Percentiles rank a stretch among this genome's conserved stretches.
These are phyloP conservation scores for Epinotia brunnichana DNA, from an alignment of 2,888 invertebrate species.

Conservation along the genomic window DNA sequence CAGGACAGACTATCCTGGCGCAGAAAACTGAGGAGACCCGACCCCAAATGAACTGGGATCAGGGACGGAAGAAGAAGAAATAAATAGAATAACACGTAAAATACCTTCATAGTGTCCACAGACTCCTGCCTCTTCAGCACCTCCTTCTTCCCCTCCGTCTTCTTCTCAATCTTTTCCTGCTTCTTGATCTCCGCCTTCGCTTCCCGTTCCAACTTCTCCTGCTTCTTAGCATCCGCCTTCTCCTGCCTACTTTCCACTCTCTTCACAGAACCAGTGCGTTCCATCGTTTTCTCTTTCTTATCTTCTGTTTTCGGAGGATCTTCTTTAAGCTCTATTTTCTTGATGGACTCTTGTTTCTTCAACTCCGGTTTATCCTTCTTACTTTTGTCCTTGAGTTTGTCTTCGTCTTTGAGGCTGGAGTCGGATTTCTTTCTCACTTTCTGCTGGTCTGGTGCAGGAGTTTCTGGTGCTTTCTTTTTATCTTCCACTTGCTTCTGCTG, in stretches of 20 bases:
- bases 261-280: conserved; percentile 45
- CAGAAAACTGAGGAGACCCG: no score
- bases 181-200: conserved; percentile 52
- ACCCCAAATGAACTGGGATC: no score
- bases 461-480: conserved; percentile 27
- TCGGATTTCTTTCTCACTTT: conserved; percentile 76
- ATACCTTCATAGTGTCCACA: conserved; percentile 71
- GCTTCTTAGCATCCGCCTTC: conserved; percentile 59
- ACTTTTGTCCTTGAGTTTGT: conserved; percentile 64
- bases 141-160: conserved; percentile 51
- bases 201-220: conserved; percentile 50
- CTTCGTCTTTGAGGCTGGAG: conserved; percentile 75
- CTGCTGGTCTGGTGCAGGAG: conserved; percentile 53
- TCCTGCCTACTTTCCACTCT: conserved; percentile 66
- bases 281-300: conserved; percentile 45
- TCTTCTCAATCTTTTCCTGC: conserved; percentile 52
- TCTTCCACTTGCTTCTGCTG: conserved; percentile 55
- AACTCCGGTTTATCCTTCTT: conserved; percentile 63
- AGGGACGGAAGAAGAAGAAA: no score
- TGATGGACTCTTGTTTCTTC: conserved; percentile 60
- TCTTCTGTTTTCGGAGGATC: conserved; percentile 60
- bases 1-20: no score
- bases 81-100: no score
- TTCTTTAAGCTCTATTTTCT: conserved; percentile 56
- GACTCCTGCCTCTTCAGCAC: conserved; percentile 67